A percentile compares a stretch with the other conserved stretches of the same genome.
phyloP scores from a whole-genome alignment of 2,797 vertebrate genomes.

The Eulemur rubriventer region DNA sequence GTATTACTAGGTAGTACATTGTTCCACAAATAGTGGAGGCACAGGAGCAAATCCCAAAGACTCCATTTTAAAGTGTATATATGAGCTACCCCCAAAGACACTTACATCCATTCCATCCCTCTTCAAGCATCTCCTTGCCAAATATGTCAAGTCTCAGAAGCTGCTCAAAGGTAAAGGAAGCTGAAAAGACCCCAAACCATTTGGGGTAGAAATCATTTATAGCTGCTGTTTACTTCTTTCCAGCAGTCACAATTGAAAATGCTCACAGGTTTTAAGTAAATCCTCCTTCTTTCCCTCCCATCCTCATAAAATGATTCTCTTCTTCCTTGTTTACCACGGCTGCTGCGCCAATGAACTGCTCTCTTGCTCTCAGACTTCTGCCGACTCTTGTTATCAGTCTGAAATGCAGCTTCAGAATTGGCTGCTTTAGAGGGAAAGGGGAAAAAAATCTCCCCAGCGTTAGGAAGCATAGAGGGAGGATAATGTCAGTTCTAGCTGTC shows the following conservation, averaged over 20 bases:
- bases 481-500: background rate
- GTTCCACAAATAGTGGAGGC: background rate
- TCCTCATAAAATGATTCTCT: background rate
- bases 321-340: background rate
- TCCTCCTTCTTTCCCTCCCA: background rate
- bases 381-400: background rate
- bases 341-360: background rate
- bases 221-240: conserved; percentile 9
- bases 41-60: background rate
- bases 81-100: background rate
- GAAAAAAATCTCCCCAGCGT: background rate
- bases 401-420: background rate
- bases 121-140: background rate
- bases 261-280: background rate
- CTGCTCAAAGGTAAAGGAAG: background rate
- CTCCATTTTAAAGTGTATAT: background rate
- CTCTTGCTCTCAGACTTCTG: conserved; percentile 19
- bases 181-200: background rate
- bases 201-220: background rate
- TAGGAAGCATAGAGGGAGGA: background rate
- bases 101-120: background rate
- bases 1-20: background rate
- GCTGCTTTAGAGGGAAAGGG: background rate
- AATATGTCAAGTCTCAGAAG: background rate
- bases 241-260: background rate